Base-by-base conservation (phyloP, 1,140 invertebrate genomes). In the Papilio polyxenes region DNA sequence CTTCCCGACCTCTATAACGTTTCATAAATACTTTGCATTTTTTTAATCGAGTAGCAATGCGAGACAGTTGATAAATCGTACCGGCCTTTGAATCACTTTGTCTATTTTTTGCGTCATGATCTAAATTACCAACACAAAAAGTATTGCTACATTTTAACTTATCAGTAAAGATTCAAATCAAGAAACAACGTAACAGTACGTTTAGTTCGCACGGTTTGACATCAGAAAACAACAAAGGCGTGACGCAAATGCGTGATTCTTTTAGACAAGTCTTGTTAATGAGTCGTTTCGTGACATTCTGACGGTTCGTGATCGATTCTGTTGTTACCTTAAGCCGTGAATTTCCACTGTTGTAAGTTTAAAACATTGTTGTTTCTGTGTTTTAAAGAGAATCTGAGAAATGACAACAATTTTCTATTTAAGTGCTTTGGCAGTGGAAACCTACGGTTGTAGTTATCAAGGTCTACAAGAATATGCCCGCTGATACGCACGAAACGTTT, bases 231-330 rank as follows among this genome's bases (percentile, higher is more conserved):
- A 83, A 82, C 81, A 83, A 75, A 82, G 82, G 81, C 81, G 81
- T 84, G 81, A 84, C 83, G 82, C 75, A 85, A 85, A 72, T 83
- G 83, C 65, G 82, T 84, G 82, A 65, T 49, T 40, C 75, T 48
- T 20, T 84, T 85, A 80, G 75, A 75, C 77, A 84, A 78, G 79
- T 82, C 77, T 75, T 84, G 76, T 74, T 79, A 84, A 82, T 80
- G 80, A 40, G 49, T 40, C 75, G 65, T 82, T 65, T 51, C 59
- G 13, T 78, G 75, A 75, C 81, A 81, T 81, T 75, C 79, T 59
- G 81, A 85, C 85, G 80, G 83, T 75, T 84, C 83, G 80, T 87
- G 83, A 86, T 86, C 85, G 62, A 81, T 83, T 74, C 69, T 37
- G n/a, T 48, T 78, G 51, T 59, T 78, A 56, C 75, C 53, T 53